Evolutionary conservation across 2,888 invertebrate genomes (phyloP), one percentile per base, ranked within the genome.

Genomic region (Nomada hirtipes): DNA sequence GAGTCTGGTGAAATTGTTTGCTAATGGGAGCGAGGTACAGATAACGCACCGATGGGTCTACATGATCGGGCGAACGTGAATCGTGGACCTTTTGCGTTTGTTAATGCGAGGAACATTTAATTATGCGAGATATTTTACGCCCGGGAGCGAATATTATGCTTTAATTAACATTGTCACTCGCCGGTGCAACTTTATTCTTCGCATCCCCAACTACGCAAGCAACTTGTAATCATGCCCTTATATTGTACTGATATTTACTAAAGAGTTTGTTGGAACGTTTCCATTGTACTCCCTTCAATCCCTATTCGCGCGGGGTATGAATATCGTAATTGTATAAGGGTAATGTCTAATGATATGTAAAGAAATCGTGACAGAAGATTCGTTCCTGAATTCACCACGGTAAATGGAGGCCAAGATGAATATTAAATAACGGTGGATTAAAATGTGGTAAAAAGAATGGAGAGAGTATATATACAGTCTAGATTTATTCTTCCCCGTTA

Each of bases 1-100:
- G 13, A 26, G 29, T 20, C n/a, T 29, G 18, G 61, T 44, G 52
- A 76, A 81, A 81, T 76, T 81, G 76, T 76, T 76, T 71, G 73
- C 18, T 23, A 70, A 81, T 57, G 61, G 70, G 57, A 73, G 15
- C 50, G 55, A 65, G 75, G 53, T 63, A 57, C 23, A 55, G 63
- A 72, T 68, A 42, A 72, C 63, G 52, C 10, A 2, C 20, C 29
- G 29, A 11, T 50, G 71, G 60, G 76, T 76, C 72, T 80, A 69
- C 60, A 70, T 65, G 65, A 80, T 80, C 61, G 75, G 71, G 57
- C 82, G 71, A 11, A 59, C 36, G 79, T 13, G 52, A 29, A 61
- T 79, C 75, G 50, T 11, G 13, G 4, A 13, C 15, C 20, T 47
- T 81, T 72, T 64, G 57, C 59, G 60, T 55, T 73, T 53, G 52